Conservation (phyloP, 2,797 vertebrate species). For the Leptodon cayanensis region DNA sequence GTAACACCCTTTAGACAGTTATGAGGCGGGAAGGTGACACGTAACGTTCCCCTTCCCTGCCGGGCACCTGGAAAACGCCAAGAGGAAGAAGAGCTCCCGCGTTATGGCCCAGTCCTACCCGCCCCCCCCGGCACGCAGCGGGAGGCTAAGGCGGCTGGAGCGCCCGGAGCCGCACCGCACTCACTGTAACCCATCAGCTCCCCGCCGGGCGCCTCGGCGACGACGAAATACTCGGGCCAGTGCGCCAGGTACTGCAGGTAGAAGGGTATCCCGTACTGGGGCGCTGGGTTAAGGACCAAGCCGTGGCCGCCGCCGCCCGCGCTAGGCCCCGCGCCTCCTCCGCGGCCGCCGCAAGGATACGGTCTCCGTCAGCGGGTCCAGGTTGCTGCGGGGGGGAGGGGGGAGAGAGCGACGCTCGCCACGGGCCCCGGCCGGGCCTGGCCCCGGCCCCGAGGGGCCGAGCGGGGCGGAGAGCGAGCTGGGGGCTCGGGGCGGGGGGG, state of each 20-base stretch:
- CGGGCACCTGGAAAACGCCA: too few species aligned
- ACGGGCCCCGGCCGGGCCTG: neutral
- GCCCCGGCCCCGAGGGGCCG: too few species aligned
- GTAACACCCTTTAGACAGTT: too few species aligned
- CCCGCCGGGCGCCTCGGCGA: conserved; percentile 12
- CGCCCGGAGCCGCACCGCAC: neutral
- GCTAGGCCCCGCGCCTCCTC: neutral
- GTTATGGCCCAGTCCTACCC: too few species aligned
- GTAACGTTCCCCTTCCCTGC: too few species aligned
- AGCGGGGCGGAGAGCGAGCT: too few species aligned
- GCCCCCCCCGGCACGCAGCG: neutral
- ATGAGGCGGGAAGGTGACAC: too few species aligned
- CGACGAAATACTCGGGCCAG: conserved; percentile 97
- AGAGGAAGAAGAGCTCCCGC: neutral
- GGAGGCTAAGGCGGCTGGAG: neutral
- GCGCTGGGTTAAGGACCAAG: neutral
- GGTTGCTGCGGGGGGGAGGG: conserved; percentile 85
- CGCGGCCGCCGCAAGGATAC: conserved; percentile 82
- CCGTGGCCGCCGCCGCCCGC: neutral
- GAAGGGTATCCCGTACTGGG: conserved; percentile 93
- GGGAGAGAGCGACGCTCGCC: neutral
- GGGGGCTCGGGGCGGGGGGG: too few species aligned
- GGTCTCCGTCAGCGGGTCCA: conserved; percentile 94
- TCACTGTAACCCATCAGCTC: conserved; percentile 83
- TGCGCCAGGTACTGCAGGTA: conserved; percentile 96